A percentile compares a stretch with the other conserved stretches of the same genome.
These are phyloP conservation scores for Columba livia DNA, from an alignment of 2,113 vertebrate species.

Conservation along the genomic window DNA sequence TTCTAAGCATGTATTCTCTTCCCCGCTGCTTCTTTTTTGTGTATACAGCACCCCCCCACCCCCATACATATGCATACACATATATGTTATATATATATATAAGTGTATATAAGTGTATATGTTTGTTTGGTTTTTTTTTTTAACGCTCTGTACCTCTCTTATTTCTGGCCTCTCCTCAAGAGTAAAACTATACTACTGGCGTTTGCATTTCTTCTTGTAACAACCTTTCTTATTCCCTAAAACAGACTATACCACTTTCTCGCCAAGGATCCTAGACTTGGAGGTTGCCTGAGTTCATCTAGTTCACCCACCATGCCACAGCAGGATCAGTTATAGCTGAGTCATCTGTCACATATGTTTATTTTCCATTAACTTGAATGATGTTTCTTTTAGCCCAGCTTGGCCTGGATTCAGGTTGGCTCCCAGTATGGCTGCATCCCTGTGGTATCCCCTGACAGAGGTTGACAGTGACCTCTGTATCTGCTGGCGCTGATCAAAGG, in stretches of 20 bases:
- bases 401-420: neutral
- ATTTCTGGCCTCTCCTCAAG: neutral
- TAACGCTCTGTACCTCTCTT: neutral
- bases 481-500: neutral
- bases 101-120: too few species aligned
- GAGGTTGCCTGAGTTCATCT: neutral
- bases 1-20: neutral
- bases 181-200: neutral
- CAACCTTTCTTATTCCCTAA: neutral
- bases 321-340: neutral
- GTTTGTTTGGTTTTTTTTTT: too few species aligned
- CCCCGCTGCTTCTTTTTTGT: too few species aligned
- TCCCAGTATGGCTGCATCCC: rapidly evolving
- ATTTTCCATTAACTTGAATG: too few species aligned
- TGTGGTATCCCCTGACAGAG: neutral
- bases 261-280: too few species aligned
- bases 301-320: rapidly evolving
- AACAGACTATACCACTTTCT: rapidly evolving
- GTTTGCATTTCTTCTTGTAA: neutral
- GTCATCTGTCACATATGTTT: neutral
- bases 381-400: rapidly evolving
- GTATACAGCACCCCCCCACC: too few species aligned
- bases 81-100: too few species aligned
- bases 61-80: too few species aligned
- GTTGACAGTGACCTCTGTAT: neutral